Evolutionary conservation across 2,797 vertebrate species (phyloP).

Genomic region (Naso thynnoides): DNA sequence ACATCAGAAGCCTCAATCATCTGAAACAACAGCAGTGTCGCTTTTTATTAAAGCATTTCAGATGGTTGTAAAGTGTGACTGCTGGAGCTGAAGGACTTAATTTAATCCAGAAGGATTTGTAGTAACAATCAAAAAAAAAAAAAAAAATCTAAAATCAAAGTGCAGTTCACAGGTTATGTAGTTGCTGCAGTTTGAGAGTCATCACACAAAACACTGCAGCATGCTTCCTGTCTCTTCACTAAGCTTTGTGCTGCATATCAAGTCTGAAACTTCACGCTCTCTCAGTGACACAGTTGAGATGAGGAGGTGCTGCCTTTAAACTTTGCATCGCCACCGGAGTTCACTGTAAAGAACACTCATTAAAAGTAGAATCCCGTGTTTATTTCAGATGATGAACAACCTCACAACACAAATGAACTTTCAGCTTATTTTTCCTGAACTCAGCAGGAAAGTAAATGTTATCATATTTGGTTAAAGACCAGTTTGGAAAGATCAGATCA

Average conservation of each 20-base stretch:
- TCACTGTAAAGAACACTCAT: background rate
- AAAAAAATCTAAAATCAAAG: background rate
- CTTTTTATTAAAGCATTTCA: background rate
- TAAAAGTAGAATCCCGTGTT: background rate
- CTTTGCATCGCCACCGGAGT: background rate
- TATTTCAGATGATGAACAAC: background rate
- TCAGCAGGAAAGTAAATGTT: conserved; percentile 9
- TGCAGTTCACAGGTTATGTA: background rate
- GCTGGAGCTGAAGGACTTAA: background rate
- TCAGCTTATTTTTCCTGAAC: background rate
- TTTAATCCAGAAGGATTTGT: background rate
- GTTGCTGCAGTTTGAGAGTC: background rate
- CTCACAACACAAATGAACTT: no score
- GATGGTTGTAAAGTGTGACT: background rate
- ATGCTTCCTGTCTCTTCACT: conserved; percentile 5
- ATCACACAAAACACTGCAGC: conserved; percentile 1
- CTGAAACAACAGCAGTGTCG: background rate
- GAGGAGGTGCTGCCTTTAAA: background rate
- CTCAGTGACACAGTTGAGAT: background rate
- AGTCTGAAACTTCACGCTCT: background rate
- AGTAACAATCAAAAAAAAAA: no score
- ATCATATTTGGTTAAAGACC: background rate
- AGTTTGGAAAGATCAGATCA: background rate
- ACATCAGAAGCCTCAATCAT: background rate
- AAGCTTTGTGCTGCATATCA: conserved; percentile 1